Conservation (phyloP, 2,113 vertebrate genomes). For the Sinosuthora webbiana region DNA sequence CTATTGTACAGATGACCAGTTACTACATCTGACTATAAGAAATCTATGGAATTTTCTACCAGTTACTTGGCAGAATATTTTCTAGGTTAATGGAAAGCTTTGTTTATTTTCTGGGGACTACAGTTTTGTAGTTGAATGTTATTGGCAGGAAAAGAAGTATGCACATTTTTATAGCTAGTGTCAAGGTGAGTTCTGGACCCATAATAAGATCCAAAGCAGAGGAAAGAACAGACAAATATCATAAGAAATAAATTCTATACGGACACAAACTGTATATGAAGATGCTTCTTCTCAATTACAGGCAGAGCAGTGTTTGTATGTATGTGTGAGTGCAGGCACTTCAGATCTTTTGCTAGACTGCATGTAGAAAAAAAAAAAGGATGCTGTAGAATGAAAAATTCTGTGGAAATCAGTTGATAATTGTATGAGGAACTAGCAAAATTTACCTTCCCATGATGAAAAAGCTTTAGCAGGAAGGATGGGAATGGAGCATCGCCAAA, state of each 20-base stretch:
- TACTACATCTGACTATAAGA: not conserved
- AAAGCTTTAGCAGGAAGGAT: not conserved
- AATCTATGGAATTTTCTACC: not conserved
- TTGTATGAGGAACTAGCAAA: not conserved
- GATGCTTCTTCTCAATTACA: not conserved
- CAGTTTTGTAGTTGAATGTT: not conserved
- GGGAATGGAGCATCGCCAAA: not conserved
- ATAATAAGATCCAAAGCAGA: not conserved
- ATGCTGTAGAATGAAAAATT: not conserved
- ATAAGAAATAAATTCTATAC: not conserved
- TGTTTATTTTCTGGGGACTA: not conserved
- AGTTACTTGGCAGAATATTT: not conserved
- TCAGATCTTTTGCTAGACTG: not conserved
- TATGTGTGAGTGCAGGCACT: not conserved
- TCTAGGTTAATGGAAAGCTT: not conserved
- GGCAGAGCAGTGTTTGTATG: not conserved
- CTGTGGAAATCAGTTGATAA: not conserved
- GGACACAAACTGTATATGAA: not conserved
- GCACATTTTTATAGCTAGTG: not conserved
- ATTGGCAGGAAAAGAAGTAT: not conserved
- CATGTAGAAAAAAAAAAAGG: fast-evolving
- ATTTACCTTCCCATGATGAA: not conserved
- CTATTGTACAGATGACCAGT: not conserved
- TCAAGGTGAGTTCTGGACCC: not conserved
- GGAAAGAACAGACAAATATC: not conserved